Conservation (phyloP, 2,797 vertebrate genomes). For the Hydrophis major region DNA sequence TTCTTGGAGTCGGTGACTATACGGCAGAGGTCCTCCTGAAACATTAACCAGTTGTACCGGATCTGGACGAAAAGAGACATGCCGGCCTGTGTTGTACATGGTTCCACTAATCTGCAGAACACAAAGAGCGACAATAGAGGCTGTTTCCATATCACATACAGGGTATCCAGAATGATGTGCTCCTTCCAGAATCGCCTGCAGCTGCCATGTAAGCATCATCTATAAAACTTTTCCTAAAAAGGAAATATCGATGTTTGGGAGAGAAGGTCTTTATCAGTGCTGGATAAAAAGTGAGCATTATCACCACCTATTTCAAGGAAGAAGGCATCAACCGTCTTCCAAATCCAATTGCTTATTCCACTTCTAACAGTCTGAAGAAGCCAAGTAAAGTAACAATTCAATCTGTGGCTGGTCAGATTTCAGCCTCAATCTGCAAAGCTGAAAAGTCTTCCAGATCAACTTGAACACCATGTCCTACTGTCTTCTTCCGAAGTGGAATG, state of each 20-base stretch:
- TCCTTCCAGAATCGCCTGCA: background rate
- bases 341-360: background rate
- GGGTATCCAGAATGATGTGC: background rate
- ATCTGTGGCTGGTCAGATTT: background rate
- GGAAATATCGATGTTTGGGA: background rate
- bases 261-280: background rate
- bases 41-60: conserved; percentile 67
- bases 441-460: background rate
- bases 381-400: background rate
- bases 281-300: background rate
- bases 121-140: background rate
- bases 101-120: conserved; percentile 65
- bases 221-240: background rate
- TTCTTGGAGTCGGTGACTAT: conserved; percentile 71
- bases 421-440: background rate
- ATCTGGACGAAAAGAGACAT: conserved; percentile 69
- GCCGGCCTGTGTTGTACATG: conserved; percentile 69
- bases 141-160: background rate
- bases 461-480: background rate
- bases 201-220: too few relatives aligned
- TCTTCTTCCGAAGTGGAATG: background rate
- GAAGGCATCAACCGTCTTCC: background rate
- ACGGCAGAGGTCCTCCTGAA: conserved; percentile 70
- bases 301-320: background rate
- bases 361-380: background rate